Evolutionary conservation across 2,888 invertebrate species (phyloP), one percentile per base, ranked within the genome.

Genomic region (Drosophila emarginata): DNA sequence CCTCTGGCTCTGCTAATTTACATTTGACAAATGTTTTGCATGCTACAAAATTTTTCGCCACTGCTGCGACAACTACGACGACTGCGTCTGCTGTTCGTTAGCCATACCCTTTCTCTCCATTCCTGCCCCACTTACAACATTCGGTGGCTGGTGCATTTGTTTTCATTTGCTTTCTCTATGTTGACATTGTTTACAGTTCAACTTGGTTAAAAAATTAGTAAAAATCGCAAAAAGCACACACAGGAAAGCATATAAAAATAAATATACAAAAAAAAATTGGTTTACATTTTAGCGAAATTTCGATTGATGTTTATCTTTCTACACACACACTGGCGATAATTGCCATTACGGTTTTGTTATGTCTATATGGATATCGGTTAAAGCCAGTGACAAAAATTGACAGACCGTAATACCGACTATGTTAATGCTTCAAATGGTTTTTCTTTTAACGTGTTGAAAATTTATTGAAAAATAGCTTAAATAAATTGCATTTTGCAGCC

Each of bases 21-120:
- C 89, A 87, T 89, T 88, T 89, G 89, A 86, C 89, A 89, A 87
- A 89, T 87, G 89, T 87, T 88, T 87, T 82, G 88, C 83, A 77
- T 86, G 88, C 74, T 76, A 76, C 68, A 80, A 84, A 77, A 73
- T 87, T 84, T 84, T 78, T 84, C 78, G 74, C 72, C 63, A 79
- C 77, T 79, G 69, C 86, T 81, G 76, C 86, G 51, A 66, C 67
- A 36, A 61, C 68, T 52, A 64, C 78, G 39, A 52, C 64, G 57
- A 64, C 81, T 65, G 74, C 78, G 50, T 65, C 80, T 83, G 76
- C 69, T 82, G 87, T 82, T 82, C 88, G 88, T 82, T 82, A 88
- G 81, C 51, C 18, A 61, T 37, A 28, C 23, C 28, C 15, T 26
- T 26, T 26, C 9, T 37, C 28, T 56, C 54, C 65, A 56, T 28